Percentiles rank a stretch among this genome's conserved stretches.
phyloP scores from a whole-genome alignment of 2,113 vertebrate species.

The Lanius collurio region DNA sequence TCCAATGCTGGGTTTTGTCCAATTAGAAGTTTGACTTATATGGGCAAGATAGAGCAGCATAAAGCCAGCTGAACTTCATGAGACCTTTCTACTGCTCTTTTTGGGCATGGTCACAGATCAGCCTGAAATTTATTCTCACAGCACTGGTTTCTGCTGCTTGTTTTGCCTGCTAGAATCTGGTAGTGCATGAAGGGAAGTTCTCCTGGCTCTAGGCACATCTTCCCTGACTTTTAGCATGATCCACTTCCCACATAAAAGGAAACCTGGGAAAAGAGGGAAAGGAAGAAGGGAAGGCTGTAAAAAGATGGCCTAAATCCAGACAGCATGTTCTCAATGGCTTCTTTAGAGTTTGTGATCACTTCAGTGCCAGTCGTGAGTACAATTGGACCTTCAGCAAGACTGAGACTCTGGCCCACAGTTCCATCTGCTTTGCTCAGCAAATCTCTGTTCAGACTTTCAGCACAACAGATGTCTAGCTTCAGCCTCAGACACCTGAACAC shows the following conservation, averaged over 20 bases:
- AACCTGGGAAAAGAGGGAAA: neutral
- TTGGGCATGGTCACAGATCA: neutral
- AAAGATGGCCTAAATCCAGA: neutral
- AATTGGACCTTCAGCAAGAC: neutral
- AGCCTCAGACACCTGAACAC: neutral
- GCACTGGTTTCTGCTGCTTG: neutral
- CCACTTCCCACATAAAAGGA: neutral
- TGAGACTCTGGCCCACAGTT: neutral
- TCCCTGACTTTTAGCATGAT: neutral
- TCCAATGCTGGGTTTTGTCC: neutral
- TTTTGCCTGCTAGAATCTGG: neutral
- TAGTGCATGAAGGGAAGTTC: neutral
- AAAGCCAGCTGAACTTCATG: neutral
- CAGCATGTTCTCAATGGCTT: neutral
- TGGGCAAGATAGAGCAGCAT: neutral
- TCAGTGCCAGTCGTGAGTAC: neutral
- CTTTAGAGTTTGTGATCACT: neutral
- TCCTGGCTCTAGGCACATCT: neutral
- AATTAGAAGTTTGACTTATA: neutral
- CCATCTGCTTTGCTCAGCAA: neutral
- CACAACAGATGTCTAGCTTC: neutral
- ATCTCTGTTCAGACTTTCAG: neutral
- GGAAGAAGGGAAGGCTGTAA: neutral
- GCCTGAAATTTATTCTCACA: neutral
- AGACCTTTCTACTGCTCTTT: neutral